Base-by-base conservation (phyloP, 2,797 vertebrate species). In the Triplophysa yarkandensis region DNA sequence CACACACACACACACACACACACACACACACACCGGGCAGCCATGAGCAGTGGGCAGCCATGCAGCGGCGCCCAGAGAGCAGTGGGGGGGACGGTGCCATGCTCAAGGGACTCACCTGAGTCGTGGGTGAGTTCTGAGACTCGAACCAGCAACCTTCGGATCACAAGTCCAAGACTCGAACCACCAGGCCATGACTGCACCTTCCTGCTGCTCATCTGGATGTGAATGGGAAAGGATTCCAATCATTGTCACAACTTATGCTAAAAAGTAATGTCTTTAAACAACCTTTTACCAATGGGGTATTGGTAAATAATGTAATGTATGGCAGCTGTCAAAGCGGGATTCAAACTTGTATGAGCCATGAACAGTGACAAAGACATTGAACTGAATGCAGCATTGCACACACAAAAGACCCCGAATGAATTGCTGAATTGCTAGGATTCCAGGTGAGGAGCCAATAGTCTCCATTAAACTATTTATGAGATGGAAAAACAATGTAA, bases 191-290 rank as follows among this genome's bases (percentile, higher is more conserved):
- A n/a, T n/a, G n/a, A n/a, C n/a, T n/a, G n/a, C n/a, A n/a, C n/a
- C n/a, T 90, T 14, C 91, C 92, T 43, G 93, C 94, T 39, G 14
- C 76, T 0, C 91, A 92, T 44, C 1, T 94, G 71, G 93, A 92
- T 70, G 0, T 93, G 66, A 84, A 57, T 95, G 93, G 94, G 81
- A 85, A 1, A 93, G 85, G 84, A 79, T 94, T 74, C 92, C 94
- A 66, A 57, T 52, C 3, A 58, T 28, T 41, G 16, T 91, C 66
- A 89, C 65, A 67, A 76, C 16, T 46, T 50, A 84, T 1, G 84
- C 82, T 61, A 79, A 86, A 64, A 64, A 77, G 95, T 96, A 92
- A 65, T 83, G 17, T 81, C n/a, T 23, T 28, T 25, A 16, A 1
- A 25, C n/a, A n/a, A n/a, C n/a, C n/a, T n/a, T n/a, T n/a, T n/a